Percentiles rank a stretch among this genome's conserved stretches.
These are phyloP conservation scores for Epinotia nisella DNA, from an alignment of 2,888 invertebrate species.

Conservation along the genomic window DNA sequence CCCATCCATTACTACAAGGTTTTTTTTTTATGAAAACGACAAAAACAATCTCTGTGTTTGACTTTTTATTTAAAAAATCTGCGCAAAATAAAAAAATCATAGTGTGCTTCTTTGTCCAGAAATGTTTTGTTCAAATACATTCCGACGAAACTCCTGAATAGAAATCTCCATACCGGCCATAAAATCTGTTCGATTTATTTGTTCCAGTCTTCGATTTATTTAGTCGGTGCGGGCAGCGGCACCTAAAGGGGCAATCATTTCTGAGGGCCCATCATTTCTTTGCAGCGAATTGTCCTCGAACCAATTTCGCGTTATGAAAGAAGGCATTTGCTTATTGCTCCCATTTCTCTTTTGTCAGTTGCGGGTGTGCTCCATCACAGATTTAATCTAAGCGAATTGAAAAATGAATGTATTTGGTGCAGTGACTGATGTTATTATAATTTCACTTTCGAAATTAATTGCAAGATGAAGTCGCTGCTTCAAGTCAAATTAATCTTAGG, in stretches of 20 bases:
- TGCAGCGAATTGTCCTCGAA: slow-evolving; percentile 72
- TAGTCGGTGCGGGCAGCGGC: slow-evolving; percentile 49
- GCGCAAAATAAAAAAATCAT: neutral
- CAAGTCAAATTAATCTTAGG: slow-evolving; percentile 8
- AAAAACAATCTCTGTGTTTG: neutral
- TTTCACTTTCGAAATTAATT: slow-evolving; percentile 17
- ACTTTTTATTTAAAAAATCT: neutral
- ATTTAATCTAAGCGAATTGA: slow-evolving; percentile 62
- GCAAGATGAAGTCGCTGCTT: neutral
- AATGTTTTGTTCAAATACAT: slow-evolving; percentile 15
- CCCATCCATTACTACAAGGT: too few relatives aligned
- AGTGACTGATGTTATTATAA: slow-evolving; percentile 43
- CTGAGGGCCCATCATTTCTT: slow-evolving; percentile 62
- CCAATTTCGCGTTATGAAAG: slow-evolving; percentile 80
- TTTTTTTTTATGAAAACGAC: too few relatives aligned
- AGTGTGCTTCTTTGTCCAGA: neutral
- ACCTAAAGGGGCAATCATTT: slow-evolving; percentile 64
- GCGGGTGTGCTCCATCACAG: slow-evolving; percentile 63
- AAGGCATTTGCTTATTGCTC: slow-evolving; percentile 79
- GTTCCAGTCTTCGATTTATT: slow-evolving; percentile 54
- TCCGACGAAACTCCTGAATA: slow-evolving; percentile 14
- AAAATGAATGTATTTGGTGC: slow-evolving; percentile 54
- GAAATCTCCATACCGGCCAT: slow-evolving; percentile 32
- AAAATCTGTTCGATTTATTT: slow-evolving; percentile 47
- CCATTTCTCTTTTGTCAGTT: slow-evolving; percentile 71